Percentiles rank a stretch among this genome's conserved stretches.
These are phyloP conservation scores for Laupala kohalensis DNA, from an alignment of 1,140 invertebrate species.

Conservation along the genomic window DNA sequence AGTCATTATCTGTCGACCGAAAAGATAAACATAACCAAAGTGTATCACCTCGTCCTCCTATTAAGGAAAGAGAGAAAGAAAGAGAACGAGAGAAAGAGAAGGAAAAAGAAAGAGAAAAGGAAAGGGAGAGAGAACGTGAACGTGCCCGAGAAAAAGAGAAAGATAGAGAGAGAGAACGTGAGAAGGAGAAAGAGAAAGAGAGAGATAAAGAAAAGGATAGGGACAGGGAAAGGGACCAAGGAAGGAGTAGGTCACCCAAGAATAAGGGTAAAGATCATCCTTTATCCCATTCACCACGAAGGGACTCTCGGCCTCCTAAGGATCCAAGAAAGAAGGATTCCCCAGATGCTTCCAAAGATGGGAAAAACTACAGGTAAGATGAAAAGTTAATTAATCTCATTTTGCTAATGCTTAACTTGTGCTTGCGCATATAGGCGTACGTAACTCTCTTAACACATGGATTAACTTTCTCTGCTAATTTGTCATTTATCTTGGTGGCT, in stretches of 20 bases:
- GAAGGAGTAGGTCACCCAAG: slow-evolving; percentile 23
- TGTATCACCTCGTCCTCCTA: slow-evolving; percentile 15
- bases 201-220: slow-evolving; percentile 23
- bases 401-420: too few relatives aligned
- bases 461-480: too few relatives aligned
- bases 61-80: slow-evolving; percentile 24
- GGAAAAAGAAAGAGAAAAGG: slow-evolving; percentile 24
- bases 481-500: too few relatives aligned
- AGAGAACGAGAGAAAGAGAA: slow-evolving; percentile 11
- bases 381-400: background rate
- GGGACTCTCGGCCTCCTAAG: slow-evolving; percentile 19
- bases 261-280: slow-evolving; percentile 25
- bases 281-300: slow-evolving; percentile 20
- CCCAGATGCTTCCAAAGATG: slow-evolving; percentile 15
- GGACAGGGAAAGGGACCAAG: slow-evolving; percentile 25
- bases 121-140: slow-evolving; percentile 24
- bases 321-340: slow-evolving; percentile 16
- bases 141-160: slow-evolving; percentile 24
- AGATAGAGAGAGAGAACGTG: slow-evolving; percentile 23
- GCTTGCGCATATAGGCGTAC: too few relatives aligned
- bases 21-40: slow-evolving; percentile 18
- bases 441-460: too few relatives aligned
- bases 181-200: slow-evolving; percentile 22
- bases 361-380: slow-evolving; percentile 11
- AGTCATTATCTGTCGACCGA: slow-evolving; percentile 17